A percentile compares a stretch with the other conserved stretches of the same genome.
These are phyloP conservation scores for Trachelus troglodyta DNA, from an alignment of 2,888 invertebrate genomes.

Conservation along the genomic window DNA sequence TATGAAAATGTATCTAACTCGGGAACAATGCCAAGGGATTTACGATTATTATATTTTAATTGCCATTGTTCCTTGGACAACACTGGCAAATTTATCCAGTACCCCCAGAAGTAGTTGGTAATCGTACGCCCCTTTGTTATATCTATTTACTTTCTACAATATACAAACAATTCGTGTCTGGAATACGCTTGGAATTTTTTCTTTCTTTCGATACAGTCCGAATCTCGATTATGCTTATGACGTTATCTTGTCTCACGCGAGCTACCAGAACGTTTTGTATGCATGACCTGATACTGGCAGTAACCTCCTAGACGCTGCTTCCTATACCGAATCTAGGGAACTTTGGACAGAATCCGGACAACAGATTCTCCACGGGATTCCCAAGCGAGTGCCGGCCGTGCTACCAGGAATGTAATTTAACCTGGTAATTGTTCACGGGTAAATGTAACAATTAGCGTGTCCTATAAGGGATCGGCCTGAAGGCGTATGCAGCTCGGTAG, in stretches of 20 bases:
- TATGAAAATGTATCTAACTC: too few species aligned
- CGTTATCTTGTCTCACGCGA: not conserved
- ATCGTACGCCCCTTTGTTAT: too few species aligned
- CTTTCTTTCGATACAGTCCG: not conserved
- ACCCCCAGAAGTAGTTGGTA: too few species aligned
- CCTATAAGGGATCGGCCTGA: too few species aligned
- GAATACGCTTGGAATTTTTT: not conserved
- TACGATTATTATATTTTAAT: too few species aligned
- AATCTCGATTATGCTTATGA: not conserved
- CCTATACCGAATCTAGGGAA: not conserved
- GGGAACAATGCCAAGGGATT: too few species aligned
- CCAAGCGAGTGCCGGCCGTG: conserved; percentile 15
- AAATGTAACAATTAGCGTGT: conserved; percentile 50
- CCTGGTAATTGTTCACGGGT: conserved; percentile 48
- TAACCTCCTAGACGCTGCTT: not conserved
- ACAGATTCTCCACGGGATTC: conserved; percentile 30
- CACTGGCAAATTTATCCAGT: too few species aligned
- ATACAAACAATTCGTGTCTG: not conserved
- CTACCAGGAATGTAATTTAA: conserved; percentile 45
- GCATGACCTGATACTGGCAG: conserved; percentile 22
- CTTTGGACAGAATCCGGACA: not conserved
- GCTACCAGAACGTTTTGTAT: conserved; percentile 32
- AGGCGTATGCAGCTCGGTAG: too few species aligned
- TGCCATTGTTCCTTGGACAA: too few species aligned
- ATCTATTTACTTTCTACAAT: too few species aligned